phyloP scores from a whole-genome alignment of 2,797 vertebrate genomes.

The Loriculus beryllinus region DNA sequence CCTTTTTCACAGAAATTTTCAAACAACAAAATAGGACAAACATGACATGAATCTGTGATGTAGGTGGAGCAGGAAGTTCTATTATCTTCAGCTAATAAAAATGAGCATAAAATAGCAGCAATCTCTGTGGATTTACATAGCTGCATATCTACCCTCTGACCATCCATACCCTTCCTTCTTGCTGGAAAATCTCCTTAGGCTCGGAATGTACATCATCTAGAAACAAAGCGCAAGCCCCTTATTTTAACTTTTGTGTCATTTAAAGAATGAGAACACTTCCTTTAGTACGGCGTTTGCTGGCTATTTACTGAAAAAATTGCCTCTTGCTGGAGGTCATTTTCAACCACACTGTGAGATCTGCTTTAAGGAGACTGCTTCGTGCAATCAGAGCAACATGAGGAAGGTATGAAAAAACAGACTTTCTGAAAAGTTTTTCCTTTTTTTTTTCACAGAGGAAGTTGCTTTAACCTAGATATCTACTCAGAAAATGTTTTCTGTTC shows the following conservation, averaged over 20 bases:
- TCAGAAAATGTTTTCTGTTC: slow-evolving; percentile 47
- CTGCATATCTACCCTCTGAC: background rate
- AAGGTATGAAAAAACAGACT: background rate
- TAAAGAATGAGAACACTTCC: slow-evolving; percentile 20
- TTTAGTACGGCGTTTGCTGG: background rate
- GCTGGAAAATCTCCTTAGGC: slow-evolving; percentile 30
- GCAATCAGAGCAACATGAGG: background rate
- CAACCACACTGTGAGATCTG: background rate
- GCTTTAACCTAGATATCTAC: slow-evolving; percentile 29
- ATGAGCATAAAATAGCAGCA: background rate
- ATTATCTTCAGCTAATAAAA: background rate
- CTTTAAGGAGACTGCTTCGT: background rate
- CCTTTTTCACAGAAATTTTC: background rate
- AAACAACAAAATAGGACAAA: background rate
- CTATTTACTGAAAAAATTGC: slow-evolving; percentile 7
- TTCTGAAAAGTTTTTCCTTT: background rate
- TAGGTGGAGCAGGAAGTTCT: background rate
- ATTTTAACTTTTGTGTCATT: background rate
- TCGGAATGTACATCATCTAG: background rate
- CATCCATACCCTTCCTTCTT: background rate
- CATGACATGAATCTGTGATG: background rate
- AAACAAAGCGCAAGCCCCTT: background rate
- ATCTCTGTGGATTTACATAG: background rate
- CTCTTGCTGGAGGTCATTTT: slow-evolving; percentile 30
- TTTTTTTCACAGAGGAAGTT: slow-evolving; percentile 13